Conservation (phyloP, 2,113 vertebrate genomes). For the Pteronura brasiliensis region DNA sequence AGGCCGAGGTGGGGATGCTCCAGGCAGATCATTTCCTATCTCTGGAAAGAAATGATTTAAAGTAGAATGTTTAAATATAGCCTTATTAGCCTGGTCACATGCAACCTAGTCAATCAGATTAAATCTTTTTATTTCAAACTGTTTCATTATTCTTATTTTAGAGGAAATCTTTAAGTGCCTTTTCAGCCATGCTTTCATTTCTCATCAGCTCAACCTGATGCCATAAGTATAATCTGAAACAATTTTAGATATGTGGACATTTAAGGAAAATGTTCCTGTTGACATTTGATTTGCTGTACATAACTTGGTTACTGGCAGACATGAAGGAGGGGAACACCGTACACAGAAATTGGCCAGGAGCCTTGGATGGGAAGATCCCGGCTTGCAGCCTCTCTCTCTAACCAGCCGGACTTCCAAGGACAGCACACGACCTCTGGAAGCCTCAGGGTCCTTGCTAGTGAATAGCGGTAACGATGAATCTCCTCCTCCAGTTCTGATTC, state of each 20-base stretch:
- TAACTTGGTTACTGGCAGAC: background rate
- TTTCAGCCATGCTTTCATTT: conserved; percentile 17
- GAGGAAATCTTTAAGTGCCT: background rate
- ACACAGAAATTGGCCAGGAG: background rate
- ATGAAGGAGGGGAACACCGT: fast-evolving
- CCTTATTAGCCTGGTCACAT: background rate
- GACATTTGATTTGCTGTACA: background rate
- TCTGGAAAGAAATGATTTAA: background rate
- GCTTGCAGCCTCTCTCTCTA: background rate
- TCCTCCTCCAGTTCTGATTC: background rate
- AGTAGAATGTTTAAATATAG: background rate
- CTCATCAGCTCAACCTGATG: background rate
- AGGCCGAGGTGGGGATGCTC: background rate
- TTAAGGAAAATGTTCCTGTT: background rate
- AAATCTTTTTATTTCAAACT: conserved; percentile 17
- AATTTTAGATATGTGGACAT: background rate
- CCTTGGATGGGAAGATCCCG: background rate
- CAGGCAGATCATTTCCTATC: background rate
- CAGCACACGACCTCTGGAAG: fast-evolving
- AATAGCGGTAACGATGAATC: background rate
- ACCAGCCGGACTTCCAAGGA: fast-evolving
- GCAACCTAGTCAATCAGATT: background rate
- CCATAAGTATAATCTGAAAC: background rate
- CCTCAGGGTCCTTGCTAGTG: fast-evolving
- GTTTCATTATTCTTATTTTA: conserved; percentile 15